A percentile compares a stretch with the other conserved stretches of the same genome.
These are phyloP conservation scores for Manacus vitellinus DNA, from an alignment of 2,113 vertebrate genomes.

Conservation along the genomic window DNA sequence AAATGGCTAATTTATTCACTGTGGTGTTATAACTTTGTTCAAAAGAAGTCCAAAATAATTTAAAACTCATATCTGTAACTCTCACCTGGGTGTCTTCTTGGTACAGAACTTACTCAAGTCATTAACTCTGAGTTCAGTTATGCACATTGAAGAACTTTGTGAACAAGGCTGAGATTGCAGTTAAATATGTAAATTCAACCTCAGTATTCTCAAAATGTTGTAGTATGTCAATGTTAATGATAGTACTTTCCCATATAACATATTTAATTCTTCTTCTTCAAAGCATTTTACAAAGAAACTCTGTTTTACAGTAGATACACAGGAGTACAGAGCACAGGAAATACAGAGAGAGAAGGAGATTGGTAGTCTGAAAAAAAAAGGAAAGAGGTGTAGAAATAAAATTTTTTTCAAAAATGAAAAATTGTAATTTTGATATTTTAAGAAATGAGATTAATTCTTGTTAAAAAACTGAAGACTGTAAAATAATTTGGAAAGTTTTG, in stretches of 20 bases:
- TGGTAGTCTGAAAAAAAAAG: not conserved
- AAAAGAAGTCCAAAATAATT: constrained; percentile 41
- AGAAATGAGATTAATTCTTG: not conserved
- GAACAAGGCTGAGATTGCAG: constrained; percentile 52
- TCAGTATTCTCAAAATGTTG: constrained; percentile 35
- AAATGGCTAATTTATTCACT: constrained; percentile 26
- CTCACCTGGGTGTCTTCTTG: not conserved
- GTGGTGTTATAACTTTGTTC: constrained; percentile 1
- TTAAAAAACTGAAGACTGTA: not conserved
- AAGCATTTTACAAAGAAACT: constrained; percentile 31
- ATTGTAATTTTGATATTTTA: not conserved
- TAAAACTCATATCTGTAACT: constrained; percentile 19
- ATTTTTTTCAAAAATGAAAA: not conserved
- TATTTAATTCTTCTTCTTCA: constrained; percentile 42
- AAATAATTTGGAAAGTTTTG: not conserved
- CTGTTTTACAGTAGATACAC: constrained; percentile 26
- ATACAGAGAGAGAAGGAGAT: not conserved
- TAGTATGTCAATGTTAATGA: constrained; percentile 46
- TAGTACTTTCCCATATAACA: not conserved
- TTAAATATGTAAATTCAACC: constrained; percentile 53
- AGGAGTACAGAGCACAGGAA: not conserved
- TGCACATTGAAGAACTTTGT: constrained; percentile 12
- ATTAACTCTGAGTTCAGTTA: constrained; percentile 50
- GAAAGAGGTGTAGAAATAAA: not conserved
- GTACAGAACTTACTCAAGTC: not conserved